A percentile compares a stretch with the other conserved stretches of the same genome.
These are phyloP conservation scores for Chelmon rostratus DNA, from an alignment of 2,797 vertebrate species.

Conservation along the genomic window DNA sequence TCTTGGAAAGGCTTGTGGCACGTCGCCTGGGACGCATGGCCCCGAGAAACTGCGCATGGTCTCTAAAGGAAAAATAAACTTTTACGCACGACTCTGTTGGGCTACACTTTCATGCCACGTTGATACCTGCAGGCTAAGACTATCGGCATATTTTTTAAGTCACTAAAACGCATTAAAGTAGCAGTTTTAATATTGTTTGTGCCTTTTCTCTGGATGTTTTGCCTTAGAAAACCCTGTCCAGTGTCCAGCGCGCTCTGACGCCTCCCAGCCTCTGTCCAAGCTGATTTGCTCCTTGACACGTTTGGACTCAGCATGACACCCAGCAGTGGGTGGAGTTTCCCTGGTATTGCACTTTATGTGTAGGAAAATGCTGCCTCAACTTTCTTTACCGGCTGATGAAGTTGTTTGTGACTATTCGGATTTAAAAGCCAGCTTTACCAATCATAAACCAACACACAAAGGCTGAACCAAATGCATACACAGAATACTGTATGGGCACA, in stretches of 20 bases:
- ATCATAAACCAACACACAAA: neutral
- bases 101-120: neutral
- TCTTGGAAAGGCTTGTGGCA: slow-evolving; percentile 87
- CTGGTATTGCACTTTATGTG: slow-evolving; percentile 70
- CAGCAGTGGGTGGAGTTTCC: slow-evolving; percentile 91
- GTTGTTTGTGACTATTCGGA: neutral
- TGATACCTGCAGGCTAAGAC: neutral
- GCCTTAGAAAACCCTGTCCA: neutral
- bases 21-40: slow-evolving; percentile 76
- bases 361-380: slow-evolving; percentile 26
- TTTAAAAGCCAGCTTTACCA: neutral
- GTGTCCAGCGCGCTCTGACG: slow-evolving; percentile 49
- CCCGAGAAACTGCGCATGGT: slow-evolving; percentile 63
- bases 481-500: neutral
- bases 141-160: neutral
- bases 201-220: neutral
- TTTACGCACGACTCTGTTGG: slow-evolving; percentile 39
- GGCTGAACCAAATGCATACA: neutral
- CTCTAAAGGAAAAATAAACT: slow-evolving; percentile 21
- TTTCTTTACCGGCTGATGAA: slow-evolving; percentile 23
- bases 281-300: slow-evolving; percentile 93
- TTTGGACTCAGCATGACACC: slow-evolving; percentile 86
- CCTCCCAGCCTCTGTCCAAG: slow-evolving; percentile 80
- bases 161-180: neutral
- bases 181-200: neutral